Evolutionary conservation across 2,797 vertebrate species (phyloP).

Genomic region (Paratrypauchen microcephalus): DNA sequence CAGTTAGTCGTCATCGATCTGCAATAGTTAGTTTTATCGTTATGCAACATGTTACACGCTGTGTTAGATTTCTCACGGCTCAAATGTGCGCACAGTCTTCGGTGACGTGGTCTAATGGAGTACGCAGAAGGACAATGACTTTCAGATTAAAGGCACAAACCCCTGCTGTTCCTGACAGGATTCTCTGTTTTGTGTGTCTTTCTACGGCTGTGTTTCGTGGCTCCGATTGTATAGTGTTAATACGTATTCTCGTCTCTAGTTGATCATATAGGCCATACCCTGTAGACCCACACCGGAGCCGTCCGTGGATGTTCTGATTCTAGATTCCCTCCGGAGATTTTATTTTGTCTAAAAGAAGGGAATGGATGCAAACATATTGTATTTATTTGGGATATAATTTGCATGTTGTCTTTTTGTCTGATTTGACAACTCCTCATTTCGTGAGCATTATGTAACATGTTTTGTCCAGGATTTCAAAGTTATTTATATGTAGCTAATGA

Average conservation of each 20-base stretch:
- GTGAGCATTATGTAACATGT: conserved; percentile 92
- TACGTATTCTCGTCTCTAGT: conserved; percentile 93
- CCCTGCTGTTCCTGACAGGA: conserved; percentile 85
- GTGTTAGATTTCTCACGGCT: too few relatives aligned
- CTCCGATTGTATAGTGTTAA: conserved; percentile 98
- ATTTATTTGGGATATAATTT: conserved; percentile 94
- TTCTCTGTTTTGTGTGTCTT: conserved; percentile 92
- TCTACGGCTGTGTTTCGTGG: conserved; percentile 97
- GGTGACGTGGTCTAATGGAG: conserved; percentile 8
- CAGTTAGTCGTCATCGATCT: neutral
- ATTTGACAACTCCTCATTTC: conserved; percentile 82
- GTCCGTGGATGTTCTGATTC: conserved; percentile 88
- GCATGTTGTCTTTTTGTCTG: conserved; percentile 91
- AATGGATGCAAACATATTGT: conserved; percentile 85
- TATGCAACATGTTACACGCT: neutral
- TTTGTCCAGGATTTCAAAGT: conserved; percentile 93
- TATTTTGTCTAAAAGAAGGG: conserved; percentile 79
- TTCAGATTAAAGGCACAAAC: conserved; percentile 89
- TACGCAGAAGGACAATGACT: conserved; percentile 75
- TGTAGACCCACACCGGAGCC: conserved; percentile 87
- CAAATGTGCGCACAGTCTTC: conserved; percentile 1
- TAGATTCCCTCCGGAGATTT: conserved; percentile 82
- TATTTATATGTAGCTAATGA: conserved; percentile 99
- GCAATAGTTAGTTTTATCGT: neutral
- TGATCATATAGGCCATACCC: conserved; percentile 91